Percentiles rank a stretch among this genome's conserved stretches.
Conservation (phyloP, 2,888 invertebrate genomes). For the Parasteatoda lunata region DNA sequence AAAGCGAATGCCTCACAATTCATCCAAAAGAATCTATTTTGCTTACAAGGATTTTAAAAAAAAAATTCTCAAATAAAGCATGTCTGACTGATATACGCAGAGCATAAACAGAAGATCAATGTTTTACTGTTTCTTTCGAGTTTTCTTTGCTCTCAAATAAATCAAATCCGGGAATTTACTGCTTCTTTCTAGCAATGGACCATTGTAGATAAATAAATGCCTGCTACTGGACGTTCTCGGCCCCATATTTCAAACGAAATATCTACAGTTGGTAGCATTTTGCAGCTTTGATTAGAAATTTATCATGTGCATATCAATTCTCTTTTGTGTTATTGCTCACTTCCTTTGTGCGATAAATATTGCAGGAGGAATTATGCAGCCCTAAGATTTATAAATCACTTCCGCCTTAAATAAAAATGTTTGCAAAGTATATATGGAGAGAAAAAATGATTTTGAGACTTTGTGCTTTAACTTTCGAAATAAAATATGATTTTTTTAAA, state of each 20-base stretch:
- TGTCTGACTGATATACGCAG: neutral
- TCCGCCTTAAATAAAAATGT: too few relatives aligned
- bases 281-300: neutral
- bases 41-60: neutral
- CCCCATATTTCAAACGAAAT: constrained; percentile 28
- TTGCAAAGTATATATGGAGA: too few relatives aligned
- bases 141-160: constrained; percentile 43
- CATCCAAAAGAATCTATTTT: neutral
- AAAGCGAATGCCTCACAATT: neutral
- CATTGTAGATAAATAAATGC: constrained; percentile 51
- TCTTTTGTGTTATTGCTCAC: neutral
- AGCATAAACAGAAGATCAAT: constrained; percentile 10
- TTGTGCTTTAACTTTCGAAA: too few relatives aligned
- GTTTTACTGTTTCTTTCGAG: constrained; percentile 44
- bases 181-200: constrained; percentile 35
- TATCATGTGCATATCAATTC: neutral
- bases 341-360: neutral
- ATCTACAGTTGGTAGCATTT: neutral
- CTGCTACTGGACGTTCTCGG: constrained; percentile 30
- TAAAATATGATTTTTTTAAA: too few relatives aligned
- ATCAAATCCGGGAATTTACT: constrained; percentile 45
- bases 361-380: neutral
- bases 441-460: too few relatives aligned
- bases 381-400: too few relatives aligned
- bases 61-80: neutral